A percentile compares a stretch with the other conserved stretches of the same genome.
These are phyloP conservation scores for Channa striata DNA, from an alignment of 2,797 vertebrate species.

Conservation along the genomic window DNA sequence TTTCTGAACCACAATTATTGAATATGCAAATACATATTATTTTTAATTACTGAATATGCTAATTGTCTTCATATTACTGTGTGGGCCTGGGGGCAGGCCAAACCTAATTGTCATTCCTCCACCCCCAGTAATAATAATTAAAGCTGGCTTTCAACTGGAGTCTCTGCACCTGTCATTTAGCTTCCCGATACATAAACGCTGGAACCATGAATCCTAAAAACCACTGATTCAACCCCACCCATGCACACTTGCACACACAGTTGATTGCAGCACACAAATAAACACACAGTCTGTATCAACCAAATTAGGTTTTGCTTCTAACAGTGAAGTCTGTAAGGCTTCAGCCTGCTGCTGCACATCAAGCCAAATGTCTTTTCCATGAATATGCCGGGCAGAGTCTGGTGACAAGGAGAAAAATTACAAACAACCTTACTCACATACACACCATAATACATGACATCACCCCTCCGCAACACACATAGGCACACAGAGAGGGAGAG, in stretches of 20 bases:
- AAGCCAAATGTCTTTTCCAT: constrained; percentile 65
- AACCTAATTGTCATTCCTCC: constrained; percentile 67
- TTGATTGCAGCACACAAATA: constrained; percentile 39
- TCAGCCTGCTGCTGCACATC: constrained; percentile 36
- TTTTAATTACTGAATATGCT: constrained; percentile 72
- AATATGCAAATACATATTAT: constrained; percentile 72
- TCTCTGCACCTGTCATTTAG: constrained; percentile 59
- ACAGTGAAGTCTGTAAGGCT: constrained; percentile 44
- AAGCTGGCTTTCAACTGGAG: constrained; percentile 60
- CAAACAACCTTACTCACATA: constrained; percentile 53
- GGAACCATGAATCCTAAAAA: constrained; percentile 38
- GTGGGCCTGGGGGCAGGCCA: constrained; percentile 67
- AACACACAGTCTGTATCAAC: constrained; percentile 11
- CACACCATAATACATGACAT: constrained; percentile 64
- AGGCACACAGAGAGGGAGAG: constrained; percentile 18
- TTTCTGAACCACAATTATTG: constrained; percentile 57
- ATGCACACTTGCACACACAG: constrained; percentile 5
- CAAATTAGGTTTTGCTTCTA: constrained; percentile 24
- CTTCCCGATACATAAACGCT: constrained; percentile 38
- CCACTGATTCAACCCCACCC: constrained; percentile 13
- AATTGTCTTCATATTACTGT: constrained; percentile 61
- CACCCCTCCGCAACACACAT: constrained; percentile 26
- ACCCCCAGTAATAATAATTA: constrained; percentile 67
- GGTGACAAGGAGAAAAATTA: constrained; percentile 57
- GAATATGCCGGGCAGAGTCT: constrained; percentile 40